Conservation (phyloP, 2,797 vertebrate species). For the Anguilla pacifica region DNA sequence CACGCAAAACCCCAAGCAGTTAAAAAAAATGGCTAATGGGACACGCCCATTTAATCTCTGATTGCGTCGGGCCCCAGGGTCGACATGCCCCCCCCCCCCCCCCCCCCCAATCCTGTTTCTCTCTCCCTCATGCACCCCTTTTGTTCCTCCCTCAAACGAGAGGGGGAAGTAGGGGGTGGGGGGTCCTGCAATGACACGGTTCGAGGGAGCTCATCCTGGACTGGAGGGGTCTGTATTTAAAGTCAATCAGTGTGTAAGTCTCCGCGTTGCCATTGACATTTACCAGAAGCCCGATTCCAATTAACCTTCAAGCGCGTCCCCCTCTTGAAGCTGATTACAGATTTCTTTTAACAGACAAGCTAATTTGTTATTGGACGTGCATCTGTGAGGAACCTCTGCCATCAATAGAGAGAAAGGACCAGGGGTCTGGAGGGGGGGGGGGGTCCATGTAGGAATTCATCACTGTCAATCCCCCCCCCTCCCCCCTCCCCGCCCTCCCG, state of each 20-base stretch:
- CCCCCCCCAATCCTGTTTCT: slow-evolving; percentile 35
- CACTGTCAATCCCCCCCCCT: not conserved
- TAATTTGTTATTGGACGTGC: slow-evolving; percentile 80
- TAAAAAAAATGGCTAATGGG: slow-evolving; percentile 50
- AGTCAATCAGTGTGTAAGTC: slow-evolving; percentile 73
- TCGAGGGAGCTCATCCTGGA: slow-evolving; percentile 67
- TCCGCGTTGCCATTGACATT: slow-evolving; percentile 81
- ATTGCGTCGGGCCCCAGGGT: not conserved
- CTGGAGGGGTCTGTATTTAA: slow-evolving; percentile 66
- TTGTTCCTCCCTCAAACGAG: slow-evolving; percentile 49
- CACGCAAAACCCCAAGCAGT: slow-evolving; percentile 53
- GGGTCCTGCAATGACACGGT: slow-evolving; percentile 65
- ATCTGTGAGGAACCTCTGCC: slow-evolving; percentile 60
- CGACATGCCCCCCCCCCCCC: slow-evolving; percentile 28
- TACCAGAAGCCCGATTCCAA: slow-evolving; percentile 78
- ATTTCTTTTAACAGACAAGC: slow-evolving; percentile 71
- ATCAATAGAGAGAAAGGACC: slow-evolving; percentile 59
- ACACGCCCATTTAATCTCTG: slow-evolving; percentile 33
- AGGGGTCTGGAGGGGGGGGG: slow-evolving; percentile 49
- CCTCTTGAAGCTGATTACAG: slow-evolving; percentile 79
- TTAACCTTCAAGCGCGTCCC: slow-evolving; percentile 82
- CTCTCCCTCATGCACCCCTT: not conserved
- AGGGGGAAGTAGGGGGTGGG: slow-evolving; percentile 46
- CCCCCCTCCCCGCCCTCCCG: too few species aligned
- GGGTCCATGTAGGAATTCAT: slow-evolving; percentile 15